Percentiles rank a stretch among this genome's conserved stretches.
These are phyloP conservation scores for Egretta garzetta DNA, from an alignment of 2,113 vertebrate species.

Conservation along the genomic window DNA sequence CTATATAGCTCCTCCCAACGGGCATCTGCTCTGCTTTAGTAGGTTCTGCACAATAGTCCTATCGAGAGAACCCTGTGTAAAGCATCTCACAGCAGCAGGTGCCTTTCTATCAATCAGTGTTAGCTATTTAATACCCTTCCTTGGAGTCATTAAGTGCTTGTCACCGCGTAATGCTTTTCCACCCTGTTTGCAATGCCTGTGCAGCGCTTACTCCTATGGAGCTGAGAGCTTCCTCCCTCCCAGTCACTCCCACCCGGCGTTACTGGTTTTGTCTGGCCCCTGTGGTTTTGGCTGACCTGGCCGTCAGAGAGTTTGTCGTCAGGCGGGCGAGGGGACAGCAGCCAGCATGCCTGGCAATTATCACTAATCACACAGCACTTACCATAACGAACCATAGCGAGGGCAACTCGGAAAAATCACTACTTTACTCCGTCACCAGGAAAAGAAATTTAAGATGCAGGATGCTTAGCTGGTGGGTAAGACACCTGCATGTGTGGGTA, in stretches of 20 bases:
- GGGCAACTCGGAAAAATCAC: background rate
- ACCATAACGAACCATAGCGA: background rate
- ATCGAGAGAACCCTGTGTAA: background rate
- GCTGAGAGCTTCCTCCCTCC: background rate
- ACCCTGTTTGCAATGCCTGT: background rate
- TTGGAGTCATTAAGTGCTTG: background rate
- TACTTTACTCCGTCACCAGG: background rate
- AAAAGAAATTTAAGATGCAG: background rate
- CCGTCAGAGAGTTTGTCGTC: fast-evolving
- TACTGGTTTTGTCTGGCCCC: background rate
- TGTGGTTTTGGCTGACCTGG: background rate
- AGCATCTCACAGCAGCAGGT: background rate
- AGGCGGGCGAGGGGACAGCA: background rate
- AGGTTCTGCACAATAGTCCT: background rate
- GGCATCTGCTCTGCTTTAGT: background rate
- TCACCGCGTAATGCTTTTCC: background rate
- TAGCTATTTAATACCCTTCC: background rate
- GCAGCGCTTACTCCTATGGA: fast-evolving
- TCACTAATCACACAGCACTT: background rate
- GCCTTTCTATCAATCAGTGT: background rate
- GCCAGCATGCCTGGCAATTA: background rate
- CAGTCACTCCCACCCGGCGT: fast-evolving
- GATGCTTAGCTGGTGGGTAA: background rate
- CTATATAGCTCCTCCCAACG: background rate
- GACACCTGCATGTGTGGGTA: fast-evolving